Base-by-base conservation (phyloP, 2,888 invertebrate genomes). In the Pristionchus fissidentatus region DNA sequence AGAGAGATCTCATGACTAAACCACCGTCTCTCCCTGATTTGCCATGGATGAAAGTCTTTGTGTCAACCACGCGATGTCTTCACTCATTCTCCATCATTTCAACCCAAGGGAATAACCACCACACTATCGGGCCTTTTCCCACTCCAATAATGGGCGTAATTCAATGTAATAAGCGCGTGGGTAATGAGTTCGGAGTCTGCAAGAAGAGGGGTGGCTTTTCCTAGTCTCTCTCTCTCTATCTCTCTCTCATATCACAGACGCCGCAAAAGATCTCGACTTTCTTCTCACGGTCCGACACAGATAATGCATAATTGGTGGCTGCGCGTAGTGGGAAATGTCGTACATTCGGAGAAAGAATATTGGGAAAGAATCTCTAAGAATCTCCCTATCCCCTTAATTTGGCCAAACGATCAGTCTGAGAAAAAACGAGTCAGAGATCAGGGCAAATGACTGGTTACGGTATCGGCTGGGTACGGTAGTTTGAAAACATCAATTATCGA, bases 301-400 rank as follows among this genome's bases (percentile, higher is more conserved):
- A 66, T 66, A 70, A 70, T 70, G 70, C 43, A 70, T 70, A 43
- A 70, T 70, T 70, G 43, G 41, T 70, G 70, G 26, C 26, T 70
- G 70, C 70, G 70, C 70, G n/a, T 41, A 70, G 70, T 41, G 43
- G n/a, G 70, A 38, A 66, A 66, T 66, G n/a, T 41, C 38, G 66
- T 41, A 70, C 43, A 38, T 43, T 26, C 70, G 70, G 43, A 41
- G 38, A n/a, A n/a, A n/a, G n/a, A n/a, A n/a, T n/a, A 70, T n/a
- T n/a, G n/a, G n/a, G n/a, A n/a, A n/a, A n/a, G n/a, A n/a, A n/a
- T n/a, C n/a, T n/a, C n/a, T n/a, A n/a, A n/a, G n/a, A n/a, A n/a
- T n/a, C n/a, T n/a, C n/a, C n/a, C 41, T 41, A 70, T 70, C 15
- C 70, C 41, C 38, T 38, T n/a, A n/a, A 66, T 35, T 35, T 66